A percentile compares a stretch with the other conserved stretches of the same genome.
Evolutionary conservation across 2,113 vertebrate species (phyloP).

Genomic region (Colistium nudipinnis): DNA sequence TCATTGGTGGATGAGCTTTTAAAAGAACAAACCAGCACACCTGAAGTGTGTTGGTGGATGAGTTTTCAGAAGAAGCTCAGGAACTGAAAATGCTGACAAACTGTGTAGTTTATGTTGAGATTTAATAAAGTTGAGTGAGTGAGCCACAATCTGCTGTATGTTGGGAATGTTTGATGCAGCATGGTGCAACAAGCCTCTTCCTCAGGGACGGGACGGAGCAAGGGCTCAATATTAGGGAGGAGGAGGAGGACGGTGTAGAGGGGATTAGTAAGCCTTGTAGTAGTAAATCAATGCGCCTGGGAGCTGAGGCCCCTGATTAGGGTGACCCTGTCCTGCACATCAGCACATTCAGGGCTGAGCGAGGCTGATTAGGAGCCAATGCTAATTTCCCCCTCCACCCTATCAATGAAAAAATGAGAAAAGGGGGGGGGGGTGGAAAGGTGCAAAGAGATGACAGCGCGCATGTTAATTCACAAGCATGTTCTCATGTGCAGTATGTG

Average conservation of each 20-base stretch:
- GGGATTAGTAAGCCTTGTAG: conserved; percentile 78
- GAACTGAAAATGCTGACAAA: too few relatives aligned
- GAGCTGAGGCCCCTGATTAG: conserved; percentile 79
- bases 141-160: background rate
- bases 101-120: too few relatives aligned
- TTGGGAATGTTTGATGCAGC: conserved; percentile 18
- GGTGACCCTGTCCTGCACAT: conserved; percentile 78
- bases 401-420: conserved; percentile 64
- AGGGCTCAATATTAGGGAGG: conserved; percentile 54
- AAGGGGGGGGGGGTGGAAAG: conserved; percentile 18
- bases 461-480: conserved; percentile 32
- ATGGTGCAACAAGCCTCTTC: conserved; percentile 15
- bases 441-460: conserved; percentile 28
- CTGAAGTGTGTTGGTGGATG: too few relatives aligned
- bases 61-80: too few relatives aligned
- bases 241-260: conserved; percentile 46
- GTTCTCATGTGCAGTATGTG: conserved; percentile 7
- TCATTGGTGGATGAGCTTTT: too few relatives aligned
- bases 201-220: conserved; percentile 38
- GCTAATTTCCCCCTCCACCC: conserved; percentile 78
- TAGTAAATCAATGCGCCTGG: conserved; percentile 79
- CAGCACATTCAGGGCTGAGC: conserved; percentile 78
- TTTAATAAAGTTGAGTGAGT: too few relatives aligned
- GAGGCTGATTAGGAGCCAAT: conserved; percentile 80
- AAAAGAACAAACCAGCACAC: too few relatives aligned